phyloP scores from a whole-genome alignment of 2,797 vertebrate species.

The Distichodus sexfasciatus region DNA sequence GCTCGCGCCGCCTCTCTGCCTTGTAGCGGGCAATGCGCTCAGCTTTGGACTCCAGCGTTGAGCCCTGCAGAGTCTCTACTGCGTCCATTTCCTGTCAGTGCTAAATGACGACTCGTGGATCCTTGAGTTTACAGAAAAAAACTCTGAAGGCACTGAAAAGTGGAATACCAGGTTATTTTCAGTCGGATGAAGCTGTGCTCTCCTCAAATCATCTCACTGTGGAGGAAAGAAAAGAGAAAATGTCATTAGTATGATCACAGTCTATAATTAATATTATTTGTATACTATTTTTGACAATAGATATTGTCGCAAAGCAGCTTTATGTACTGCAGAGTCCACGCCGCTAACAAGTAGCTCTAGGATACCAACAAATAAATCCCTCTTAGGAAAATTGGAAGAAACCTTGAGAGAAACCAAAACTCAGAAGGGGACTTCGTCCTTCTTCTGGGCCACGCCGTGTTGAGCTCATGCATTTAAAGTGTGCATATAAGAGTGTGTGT shows the following conservation, averaged over 20 bases:
- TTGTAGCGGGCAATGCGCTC: constrained; percentile 82
- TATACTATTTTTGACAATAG: no score
- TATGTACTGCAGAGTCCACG: no score
- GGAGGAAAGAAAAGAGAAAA: constrained; percentile 20
- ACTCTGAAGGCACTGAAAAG: neutral
- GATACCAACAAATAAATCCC: no score
- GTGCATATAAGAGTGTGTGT: no score
- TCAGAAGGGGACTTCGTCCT: no score
- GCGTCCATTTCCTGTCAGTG: constrained; percentile 62
- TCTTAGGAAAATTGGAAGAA: no score
- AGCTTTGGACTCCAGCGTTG: constrained; percentile 73
- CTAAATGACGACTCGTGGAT: neutral
- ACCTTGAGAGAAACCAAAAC: no score
- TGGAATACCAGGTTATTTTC: constrained; percentile 6
- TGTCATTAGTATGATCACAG: neutral
- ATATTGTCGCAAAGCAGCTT: no score
- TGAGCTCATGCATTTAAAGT: no score
- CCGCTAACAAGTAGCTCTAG: no score
- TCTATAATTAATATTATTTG: no score
- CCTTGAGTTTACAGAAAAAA: neutral
- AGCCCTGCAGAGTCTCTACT: constrained; percentile 70
- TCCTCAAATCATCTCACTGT: constrained; percentile 35
- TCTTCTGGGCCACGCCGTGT: no score
- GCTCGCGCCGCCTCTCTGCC: constrained; percentile 75
- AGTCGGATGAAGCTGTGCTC: neutral